phyloP scores from a whole-genome alignment of 2,113 vertebrate genomes.

The Phyllostomus hastatus region DNA sequence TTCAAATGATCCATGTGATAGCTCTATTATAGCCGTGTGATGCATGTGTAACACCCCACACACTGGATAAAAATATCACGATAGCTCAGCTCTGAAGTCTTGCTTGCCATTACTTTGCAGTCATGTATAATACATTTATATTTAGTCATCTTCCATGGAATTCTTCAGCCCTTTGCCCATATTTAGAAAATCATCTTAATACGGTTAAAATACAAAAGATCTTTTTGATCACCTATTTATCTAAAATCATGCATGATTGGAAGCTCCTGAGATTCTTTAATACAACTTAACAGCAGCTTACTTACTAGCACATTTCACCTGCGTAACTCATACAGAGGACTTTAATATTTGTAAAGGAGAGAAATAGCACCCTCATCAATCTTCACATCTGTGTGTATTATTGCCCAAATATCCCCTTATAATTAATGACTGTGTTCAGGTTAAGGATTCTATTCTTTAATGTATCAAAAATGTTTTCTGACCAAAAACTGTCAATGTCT shows the following conservation, averaged over 20 bases:
- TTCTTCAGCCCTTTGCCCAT: slow-evolving; percentile 48
- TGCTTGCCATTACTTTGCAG: slow-evolving; percentile 52
- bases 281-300: slow-evolving; percentile 18
- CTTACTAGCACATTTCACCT: background rate
- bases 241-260: background rate
- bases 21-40: slow-evolving; percentile 61
- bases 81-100: slow-evolving; percentile 68
- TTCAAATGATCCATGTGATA: slow-evolving; percentile 61
- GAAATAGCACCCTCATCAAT: background rate
- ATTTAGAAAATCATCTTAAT: slow-evolving; percentile 48
- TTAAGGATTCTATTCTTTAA: background rate
- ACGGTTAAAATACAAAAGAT: slow-evolving; percentile 24
- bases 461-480: slow-evolving; percentile 8
- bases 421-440: background rate
- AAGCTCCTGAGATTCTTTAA: slow-evolving; percentile 12
- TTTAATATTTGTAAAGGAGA: background rate
- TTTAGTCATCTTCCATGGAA: slow-evolving; percentile 61
- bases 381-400: background rate
- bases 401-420: background rate
- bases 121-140: slow-evolving; percentile 68
- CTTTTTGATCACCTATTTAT: slow-evolving; percentile 4
- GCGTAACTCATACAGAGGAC: slow-evolving; percentile 25
- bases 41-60: slow-evolving; percentile 67
- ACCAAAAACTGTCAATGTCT: background rate
- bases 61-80: slow-evolving; percentile 69